phyloP scores from a whole-genome alignment of 2,797 vertebrate genomes.

The Sebastes steindachneri region DNA sequence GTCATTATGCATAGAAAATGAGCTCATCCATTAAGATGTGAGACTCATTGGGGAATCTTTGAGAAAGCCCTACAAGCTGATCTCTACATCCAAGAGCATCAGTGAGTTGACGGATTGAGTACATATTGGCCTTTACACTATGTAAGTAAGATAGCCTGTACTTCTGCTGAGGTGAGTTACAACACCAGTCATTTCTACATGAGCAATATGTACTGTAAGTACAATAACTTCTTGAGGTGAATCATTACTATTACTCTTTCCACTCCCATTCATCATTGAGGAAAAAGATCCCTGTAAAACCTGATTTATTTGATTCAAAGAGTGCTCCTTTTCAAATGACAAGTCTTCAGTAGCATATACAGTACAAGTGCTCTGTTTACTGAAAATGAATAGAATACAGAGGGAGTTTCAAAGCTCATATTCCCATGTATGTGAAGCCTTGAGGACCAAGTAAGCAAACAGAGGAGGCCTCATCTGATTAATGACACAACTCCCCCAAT shows the following conservation, averaged over 20 bases:
- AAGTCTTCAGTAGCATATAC: background rate
- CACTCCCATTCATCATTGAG: background rate
- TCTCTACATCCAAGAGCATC: background rate
- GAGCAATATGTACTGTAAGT: background rate
- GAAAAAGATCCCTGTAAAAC: background rate
- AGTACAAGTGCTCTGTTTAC: background rate
- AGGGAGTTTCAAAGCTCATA: background rate
- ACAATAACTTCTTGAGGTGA: background rate
- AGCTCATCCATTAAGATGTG: background rate
- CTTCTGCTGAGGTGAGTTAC: background rate
- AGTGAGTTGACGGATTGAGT: background rate
- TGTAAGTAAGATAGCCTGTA: background rate
- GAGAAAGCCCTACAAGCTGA: background rate
- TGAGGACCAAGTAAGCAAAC: background rate
- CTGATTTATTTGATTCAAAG: background rate
- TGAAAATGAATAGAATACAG: background rate
- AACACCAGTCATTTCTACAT: background rate
- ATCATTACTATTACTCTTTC: background rate
- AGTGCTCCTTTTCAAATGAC: background rate
- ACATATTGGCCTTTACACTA: background rate
- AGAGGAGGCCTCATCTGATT: constrained; percentile 57
- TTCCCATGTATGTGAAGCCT: background rate
- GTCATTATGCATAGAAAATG: background rate
- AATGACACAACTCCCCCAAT: constrained; percentile 55
- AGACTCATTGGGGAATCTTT: background rate